Conservation (phyloP, 2,888 invertebrate species). For the Galerucella calmariensis region DNA sequence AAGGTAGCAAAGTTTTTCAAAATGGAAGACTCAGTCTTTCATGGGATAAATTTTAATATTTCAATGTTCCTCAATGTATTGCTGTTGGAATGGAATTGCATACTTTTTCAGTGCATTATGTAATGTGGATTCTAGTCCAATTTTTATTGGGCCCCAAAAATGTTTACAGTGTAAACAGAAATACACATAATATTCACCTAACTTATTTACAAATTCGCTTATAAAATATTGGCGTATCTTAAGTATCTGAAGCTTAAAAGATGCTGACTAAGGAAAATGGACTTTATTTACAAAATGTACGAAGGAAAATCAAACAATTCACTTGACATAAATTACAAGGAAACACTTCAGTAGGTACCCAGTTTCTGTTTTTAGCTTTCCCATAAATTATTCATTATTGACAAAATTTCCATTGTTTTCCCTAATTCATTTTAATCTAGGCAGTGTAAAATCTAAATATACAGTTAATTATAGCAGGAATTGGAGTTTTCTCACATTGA, state of each 20-base stretch:
- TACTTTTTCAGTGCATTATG: no score
- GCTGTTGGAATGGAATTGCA: no score
- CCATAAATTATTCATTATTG: conserved; percentile 43
- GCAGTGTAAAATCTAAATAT: conserved; percentile 14
- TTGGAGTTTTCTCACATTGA: conserved; percentile 3
- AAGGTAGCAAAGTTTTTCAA: no score
- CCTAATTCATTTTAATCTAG: conserved; percentile 36
- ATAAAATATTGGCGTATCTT: neutral
- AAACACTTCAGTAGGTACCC: conserved; percentile 29
- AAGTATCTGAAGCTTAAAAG: conserved; percentile 14
- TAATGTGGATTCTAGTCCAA: no score
- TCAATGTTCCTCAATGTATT: no score
- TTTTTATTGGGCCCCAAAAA: no score
- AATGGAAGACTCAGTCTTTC: no score
- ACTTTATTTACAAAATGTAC: conserved; percentile 29
- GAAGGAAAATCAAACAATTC: conserved; percentile 33
- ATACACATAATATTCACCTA: no score
- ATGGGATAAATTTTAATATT: no score
- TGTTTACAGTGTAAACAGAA: no score
- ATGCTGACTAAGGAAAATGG: conserved; percentile 26
- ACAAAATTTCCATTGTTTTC: conserved; percentile 41
- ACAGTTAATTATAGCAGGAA: conserved; percentile 8
- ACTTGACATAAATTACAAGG: conserved; percentile 34
- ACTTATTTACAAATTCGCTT: no score
- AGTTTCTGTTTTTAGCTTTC: conserved; percentile 36